Conservation (phyloP, 2,888 invertebrate genomes). For the Calliphora vomitoria region DNA sequence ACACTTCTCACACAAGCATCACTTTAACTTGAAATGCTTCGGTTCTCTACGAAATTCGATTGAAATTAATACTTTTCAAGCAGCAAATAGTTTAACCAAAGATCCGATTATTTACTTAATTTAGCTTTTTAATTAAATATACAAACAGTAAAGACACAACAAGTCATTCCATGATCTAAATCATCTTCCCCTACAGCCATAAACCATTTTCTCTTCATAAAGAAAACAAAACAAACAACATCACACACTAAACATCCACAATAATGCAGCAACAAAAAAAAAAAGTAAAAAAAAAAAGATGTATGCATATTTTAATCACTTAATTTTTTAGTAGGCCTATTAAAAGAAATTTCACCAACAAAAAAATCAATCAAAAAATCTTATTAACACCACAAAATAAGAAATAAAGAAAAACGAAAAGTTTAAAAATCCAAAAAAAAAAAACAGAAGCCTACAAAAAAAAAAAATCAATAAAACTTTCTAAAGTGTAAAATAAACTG, state of each 20-base stretch:
- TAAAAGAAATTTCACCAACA: constrained; percentile 68
- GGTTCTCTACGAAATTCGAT: neutral
- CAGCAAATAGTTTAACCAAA: neutral
- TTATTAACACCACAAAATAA: constrained; percentile 65
- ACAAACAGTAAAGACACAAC: neutral
- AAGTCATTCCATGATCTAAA: constrained; percentile 8
- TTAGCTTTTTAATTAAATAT: constrained; percentile 6
- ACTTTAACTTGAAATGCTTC: neutral
- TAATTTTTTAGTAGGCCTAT: constrained; percentile 59
- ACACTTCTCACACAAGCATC: neutral
- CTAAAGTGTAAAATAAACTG: constrained; percentile 71
- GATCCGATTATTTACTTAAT: neutral
- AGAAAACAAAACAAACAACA: constrained; percentile 6
- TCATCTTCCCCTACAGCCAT: neutral
- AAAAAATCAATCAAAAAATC: constrained; percentile 69
- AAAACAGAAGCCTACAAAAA: constrained; percentile 70
- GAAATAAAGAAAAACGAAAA: constrained; percentile 55
- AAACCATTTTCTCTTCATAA: neutral
- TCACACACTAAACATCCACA: neutral
- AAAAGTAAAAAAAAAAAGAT: neutral
- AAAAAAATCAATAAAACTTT: constrained; percentile 73
- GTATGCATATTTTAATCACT: constrained; percentile 61
- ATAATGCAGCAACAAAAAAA: constrained; percentile 11
- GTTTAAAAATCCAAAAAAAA: constrained; percentile 35
- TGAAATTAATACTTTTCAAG: constrained; percentile 8